These are phyloP conservation scores for Dryoscopus gambensis DNA, from an alignment of 2,113 vertebrate species.

Conservation along the genomic window DNA sequence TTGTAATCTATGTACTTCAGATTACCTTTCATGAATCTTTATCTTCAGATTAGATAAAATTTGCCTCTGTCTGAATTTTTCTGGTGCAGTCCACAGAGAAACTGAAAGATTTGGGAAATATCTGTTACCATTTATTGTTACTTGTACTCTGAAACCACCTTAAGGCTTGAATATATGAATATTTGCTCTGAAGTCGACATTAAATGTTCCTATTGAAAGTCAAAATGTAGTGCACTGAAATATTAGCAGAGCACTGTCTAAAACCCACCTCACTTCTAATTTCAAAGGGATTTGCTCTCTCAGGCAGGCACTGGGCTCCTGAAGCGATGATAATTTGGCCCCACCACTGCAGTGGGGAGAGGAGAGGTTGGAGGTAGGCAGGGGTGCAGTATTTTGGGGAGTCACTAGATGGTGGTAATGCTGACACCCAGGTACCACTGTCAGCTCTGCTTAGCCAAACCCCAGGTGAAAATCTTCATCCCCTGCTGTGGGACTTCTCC, in stretches of 20 bases:
- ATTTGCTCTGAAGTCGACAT: conserved; percentile 26
- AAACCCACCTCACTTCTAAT: not conserved
- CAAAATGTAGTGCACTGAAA: not conserved
- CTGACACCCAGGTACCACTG: not conserved
- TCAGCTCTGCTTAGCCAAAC: not conserved
- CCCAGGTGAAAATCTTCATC: not conserved
- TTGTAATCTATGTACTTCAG: not conserved
- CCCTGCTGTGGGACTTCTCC: not conserved
- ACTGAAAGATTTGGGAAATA: not conserved
- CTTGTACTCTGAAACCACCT: conserved; percentile 13
- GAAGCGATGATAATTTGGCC: not conserved
- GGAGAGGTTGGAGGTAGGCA: not conserved
- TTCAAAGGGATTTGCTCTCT: not conserved
- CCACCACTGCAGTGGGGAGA: not conserved
- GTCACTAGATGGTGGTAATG: not conserved
- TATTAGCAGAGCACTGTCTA: not conserved
- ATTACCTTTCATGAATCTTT: not conserved
- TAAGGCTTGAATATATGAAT: conserved; percentile 38
- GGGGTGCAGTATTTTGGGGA: not conserved
- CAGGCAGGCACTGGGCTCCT: not conserved
- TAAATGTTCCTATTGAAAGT: conserved; percentile 10
- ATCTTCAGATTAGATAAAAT: not conserved
- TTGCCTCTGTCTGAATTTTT: not conserved
- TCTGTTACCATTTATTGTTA: not conserved
- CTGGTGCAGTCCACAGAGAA: not conserved